These are phyloP conservation scores for Pachycephus smyrnensis DNA, from an alignment of 2,888 invertebrate genomes.

Conservation along the genomic window DNA sequence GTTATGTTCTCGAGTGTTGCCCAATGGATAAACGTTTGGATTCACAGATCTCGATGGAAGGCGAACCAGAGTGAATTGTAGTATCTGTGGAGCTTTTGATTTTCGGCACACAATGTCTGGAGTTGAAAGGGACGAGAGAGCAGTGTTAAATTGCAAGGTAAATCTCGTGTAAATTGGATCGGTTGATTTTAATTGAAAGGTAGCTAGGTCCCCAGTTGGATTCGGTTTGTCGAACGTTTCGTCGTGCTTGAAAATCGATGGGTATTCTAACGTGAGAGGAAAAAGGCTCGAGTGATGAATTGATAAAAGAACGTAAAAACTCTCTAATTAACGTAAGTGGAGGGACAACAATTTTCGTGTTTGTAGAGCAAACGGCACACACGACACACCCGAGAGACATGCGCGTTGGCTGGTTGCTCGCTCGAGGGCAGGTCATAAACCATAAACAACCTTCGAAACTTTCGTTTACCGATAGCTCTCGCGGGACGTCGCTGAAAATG, in stretches of 20 bases:
- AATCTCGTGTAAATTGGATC: neutral
- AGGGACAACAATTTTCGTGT: neutral
- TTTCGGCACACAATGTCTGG: neutral
- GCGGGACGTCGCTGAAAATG: neutral
- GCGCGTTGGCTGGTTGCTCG: neutral
- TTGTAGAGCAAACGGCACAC: neutral
- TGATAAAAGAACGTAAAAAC: neutral
- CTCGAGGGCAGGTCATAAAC: neutral
- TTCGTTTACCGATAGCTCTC: neutral
- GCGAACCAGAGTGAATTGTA: neutral
- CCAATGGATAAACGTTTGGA: neutral
- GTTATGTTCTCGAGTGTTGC: neutral
- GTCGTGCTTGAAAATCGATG: neutral
- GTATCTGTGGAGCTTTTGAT: neutral
- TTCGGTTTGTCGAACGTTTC: neutral
- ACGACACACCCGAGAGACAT: neutral
- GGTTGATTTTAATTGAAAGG: neutral
- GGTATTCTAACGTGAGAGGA: neutral
- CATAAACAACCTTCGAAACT: neutral
- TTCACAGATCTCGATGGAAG: neutral
- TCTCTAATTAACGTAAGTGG: neutral
- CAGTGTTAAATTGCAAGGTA: neutral
- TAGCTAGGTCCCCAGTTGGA: neutral
- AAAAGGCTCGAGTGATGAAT: neutral
- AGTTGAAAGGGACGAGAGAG: neutral